Conservation (phyloP, 2,888 invertebrate genomes). For the Melolontha melolontha region DNA sequence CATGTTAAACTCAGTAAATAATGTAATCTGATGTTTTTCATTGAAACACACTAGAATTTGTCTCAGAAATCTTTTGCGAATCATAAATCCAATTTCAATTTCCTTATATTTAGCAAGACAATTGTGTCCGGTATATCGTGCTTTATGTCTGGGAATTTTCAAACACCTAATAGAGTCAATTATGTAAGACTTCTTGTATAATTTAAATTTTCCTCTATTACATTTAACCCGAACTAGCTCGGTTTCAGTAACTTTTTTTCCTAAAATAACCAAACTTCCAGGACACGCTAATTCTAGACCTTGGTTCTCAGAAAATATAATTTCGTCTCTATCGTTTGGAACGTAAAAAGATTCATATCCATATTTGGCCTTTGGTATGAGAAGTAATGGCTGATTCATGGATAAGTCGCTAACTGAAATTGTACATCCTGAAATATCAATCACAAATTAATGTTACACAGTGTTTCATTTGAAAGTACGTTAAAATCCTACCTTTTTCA, state of each 20-base stretch:
- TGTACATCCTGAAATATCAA: slow-evolving; percentile 59
- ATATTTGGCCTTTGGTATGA: slow-evolving; percentile 60
- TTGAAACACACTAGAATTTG: slow-evolving; percentile 71
- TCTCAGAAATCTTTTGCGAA: slow-evolving; percentile 66
- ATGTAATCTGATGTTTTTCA: slow-evolving; percentile 65
- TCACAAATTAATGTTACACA: background rate
- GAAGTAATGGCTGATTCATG: slow-evolving; percentile 72
- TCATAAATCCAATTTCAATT: slow-evolving; percentile 67
- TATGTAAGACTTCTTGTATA: slow-evolving; percentile 45
- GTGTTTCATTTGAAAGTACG: no score
- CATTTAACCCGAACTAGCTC: slow-evolving; percentile 46
- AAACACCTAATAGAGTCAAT: slow-evolving; percentile 66
- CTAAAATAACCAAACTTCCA: slow-evolving; percentile 45
- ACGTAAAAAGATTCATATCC: slow-evolving; percentile 48
- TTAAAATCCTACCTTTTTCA: no score
- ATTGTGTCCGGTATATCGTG: slow-evolving; percentile 62
- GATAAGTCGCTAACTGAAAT: slow-evolving; percentile 68
- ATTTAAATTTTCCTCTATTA: slow-evolving; percentile 47
- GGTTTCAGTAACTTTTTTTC: slow-evolving; percentile 15
- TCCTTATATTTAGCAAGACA: slow-evolving; percentile 63
- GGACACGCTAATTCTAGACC: slow-evolving; percentile 51
- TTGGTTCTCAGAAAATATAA: slow-evolving; percentile 47
- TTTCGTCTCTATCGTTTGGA: slow-evolving; percentile 45
- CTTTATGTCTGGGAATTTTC: slow-evolving; percentile 61
- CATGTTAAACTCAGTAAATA: slow-evolving; percentile 69